These are phyloP conservation scores for Paedocypris micromegethes DNA, from an alignment of 2,797 vertebrate species.

Conservation along the genomic window DNA sequence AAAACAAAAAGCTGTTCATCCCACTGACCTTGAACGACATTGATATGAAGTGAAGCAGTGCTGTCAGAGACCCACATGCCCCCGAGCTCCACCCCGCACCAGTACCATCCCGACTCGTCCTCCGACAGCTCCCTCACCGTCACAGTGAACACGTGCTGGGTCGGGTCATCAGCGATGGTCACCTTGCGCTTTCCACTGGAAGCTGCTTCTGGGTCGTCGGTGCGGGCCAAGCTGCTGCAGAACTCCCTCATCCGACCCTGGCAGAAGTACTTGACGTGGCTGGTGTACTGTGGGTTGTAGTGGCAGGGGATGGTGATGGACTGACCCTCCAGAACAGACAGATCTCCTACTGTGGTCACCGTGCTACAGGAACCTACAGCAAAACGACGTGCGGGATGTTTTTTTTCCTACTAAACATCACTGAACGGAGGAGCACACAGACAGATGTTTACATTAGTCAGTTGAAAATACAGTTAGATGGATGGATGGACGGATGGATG, in stretches of 20 bases:
- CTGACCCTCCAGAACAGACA: constrained; percentile 57
- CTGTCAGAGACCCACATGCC: constrained; percentile 56
- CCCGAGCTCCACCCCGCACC: constrained; percentile 68
- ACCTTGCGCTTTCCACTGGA: constrained; percentile 36
- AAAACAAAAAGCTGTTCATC: neutral
- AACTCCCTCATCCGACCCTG: constrained; percentile 54
- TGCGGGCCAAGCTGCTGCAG: constrained; percentile 61
- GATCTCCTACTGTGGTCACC: constrained; percentile 49
- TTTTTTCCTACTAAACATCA: no score
- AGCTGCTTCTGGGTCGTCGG: constrained; percentile 40
- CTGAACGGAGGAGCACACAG: no score
- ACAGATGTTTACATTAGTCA: no score
- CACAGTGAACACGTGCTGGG: constrained; percentile 61
- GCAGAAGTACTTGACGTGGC: constrained; percentile 72
- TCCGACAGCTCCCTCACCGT: constrained; percentile 60
- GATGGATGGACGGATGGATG: no score
- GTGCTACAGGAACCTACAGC: constrained; percentile 36
- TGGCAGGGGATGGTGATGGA: constrained; percentile 60
- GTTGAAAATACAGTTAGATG: no score
- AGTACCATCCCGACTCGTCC: constrained; percentile 63
- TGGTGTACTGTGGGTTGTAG: constrained; percentile 63
- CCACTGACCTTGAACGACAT: constrained; percentile 63
- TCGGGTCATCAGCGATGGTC: constrained; percentile 59
- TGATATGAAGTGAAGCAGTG: constrained; percentile 53
- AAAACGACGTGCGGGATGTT: no score